Evolutionary conservation across 37 sponge, comb jelly and placozoan genomes (phyloP), one percentile per base, ranked within the genome.

Genomic region (Diacarnus erythraeanus): DNA sequence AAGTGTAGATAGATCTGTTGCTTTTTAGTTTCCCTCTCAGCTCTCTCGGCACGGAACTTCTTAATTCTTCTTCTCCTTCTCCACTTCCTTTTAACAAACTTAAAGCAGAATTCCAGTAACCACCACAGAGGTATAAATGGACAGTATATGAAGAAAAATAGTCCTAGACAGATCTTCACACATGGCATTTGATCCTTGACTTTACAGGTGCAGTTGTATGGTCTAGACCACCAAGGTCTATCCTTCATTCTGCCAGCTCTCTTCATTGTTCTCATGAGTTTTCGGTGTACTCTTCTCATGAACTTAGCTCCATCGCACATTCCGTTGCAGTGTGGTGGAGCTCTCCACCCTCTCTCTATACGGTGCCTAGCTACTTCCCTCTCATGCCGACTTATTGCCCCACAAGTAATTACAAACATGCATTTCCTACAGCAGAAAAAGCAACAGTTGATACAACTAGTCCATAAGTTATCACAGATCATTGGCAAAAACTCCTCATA

Each of bases 41-140:
- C 88, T 34, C 84, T 84, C 59, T 74, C 39, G 23, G 39, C 71
- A 40, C 82, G 51, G 38, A 61, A 85, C 17, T 42, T 42, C 54
- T 81, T 77, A 38, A 72, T 88, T 31, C 89, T 71, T 51, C 51
- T 79, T 33, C 77, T 22, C 40, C 61, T 77, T 54, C 64, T 59
- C 66, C 78, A 69, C 39, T 77, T 81, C 10, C 79, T 71, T 34
- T 42, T 81, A 1, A 64, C 25, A 17, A 54, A 63, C 42, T 74
- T 64, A 39, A 59, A 78, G 38, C 58, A 23, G 42, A 82, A 82
- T 31, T 88, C 85, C 64, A 92, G 59, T 17, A 67, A 68, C 94
- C 94, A 94, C 65, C 60, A 78, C 26, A 94, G 57, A 3, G 94
- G 94, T 60, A 94, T 91, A 26, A 90, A 59, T 6, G 91, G 94